Conservation (phyloP, 1,140 invertebrate genomes). For the Himalopsyche phryganea region DNA sequence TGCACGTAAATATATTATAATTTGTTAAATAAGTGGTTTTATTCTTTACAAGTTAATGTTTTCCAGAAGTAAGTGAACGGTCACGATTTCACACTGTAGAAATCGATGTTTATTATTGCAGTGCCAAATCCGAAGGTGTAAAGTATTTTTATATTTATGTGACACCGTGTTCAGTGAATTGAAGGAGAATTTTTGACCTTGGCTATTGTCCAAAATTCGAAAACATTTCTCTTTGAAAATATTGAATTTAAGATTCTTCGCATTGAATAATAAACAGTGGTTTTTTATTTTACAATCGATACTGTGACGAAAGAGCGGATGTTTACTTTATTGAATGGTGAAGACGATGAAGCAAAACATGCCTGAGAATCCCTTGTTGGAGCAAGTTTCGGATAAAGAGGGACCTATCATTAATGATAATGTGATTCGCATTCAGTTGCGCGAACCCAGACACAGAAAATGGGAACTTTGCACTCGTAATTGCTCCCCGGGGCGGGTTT, state of each 20-base stretch:
- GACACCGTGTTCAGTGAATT: constrained; percentile 3
- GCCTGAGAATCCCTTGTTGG: constrained; percentile 28
- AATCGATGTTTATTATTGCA: too few relatives aligned
- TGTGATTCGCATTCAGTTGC: constrained; percentile 50
- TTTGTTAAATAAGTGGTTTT: too few relatives aligned
- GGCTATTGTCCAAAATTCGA: constrained; percentile 24
- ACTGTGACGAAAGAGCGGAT: background rate
- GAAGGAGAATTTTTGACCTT: constrained; percentile 26
- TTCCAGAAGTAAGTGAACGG: too few relatives aligned
- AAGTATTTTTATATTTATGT: background rate
- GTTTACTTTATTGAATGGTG: background rate
- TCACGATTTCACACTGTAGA: too few relatives aligned
- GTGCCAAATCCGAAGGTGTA: background rate
- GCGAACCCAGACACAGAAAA: constrained; percentile 47
- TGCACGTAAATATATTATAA: too few relatives aligned
- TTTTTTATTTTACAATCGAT: background rate
- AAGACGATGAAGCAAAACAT: constrained; percentile 25
- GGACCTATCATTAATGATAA: constrained; percentile 49
- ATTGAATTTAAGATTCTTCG: constrained; percentile 3
- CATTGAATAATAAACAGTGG: constrained; percentile 25
- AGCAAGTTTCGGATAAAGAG: constrained; percentile 44
- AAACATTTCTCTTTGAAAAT: constrained; percentile 14
- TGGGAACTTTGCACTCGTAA: constrained; percentile 51
- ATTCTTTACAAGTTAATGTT: too few relatives aligned
- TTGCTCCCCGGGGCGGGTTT: constrained; percentile 45